Evolutionary conservation across 2,888 invertebrate genomes (phyloP).

Genomic region (Troides helena): DNA sequence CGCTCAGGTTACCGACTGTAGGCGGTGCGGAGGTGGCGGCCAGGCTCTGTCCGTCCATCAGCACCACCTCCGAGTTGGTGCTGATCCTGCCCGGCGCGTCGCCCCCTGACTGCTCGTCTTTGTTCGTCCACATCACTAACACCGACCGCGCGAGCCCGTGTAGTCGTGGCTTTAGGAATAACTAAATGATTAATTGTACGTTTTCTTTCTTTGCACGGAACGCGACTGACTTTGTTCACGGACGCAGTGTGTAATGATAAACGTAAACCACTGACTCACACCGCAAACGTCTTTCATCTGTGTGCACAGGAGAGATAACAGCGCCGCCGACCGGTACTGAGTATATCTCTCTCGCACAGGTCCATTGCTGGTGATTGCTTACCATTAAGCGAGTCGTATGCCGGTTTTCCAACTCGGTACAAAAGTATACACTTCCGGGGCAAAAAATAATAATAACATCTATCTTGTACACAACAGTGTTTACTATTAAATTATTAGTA

Average conservation of each 20-base stretch:
- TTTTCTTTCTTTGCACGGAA: conserved; percentile 41
- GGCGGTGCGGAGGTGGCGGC: conserved; percentile 44
- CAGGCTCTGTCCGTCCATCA: conserved; percentile 42
- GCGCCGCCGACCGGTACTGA: background rate
- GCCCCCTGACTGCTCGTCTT: conserved; percentile 37
- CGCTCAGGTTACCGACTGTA: conserved; percentile 52
- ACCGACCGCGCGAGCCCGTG: conserved; percentile 37
- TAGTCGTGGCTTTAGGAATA: conserved; percentile 41
- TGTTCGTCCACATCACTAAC: conserved; percentile 48
- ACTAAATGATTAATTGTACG: conserved; percentile 37
- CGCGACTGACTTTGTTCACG: conserved; percentile 47
- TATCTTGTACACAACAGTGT: no score
- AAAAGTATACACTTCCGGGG: no score
- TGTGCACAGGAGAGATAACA: conserved; percentile 21
- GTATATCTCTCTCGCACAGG: no score
- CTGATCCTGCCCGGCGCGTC: conserved; percentile 40
- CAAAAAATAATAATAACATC: no score
- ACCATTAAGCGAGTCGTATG: background rate
- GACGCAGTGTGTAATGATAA: conserved; percentile 26
- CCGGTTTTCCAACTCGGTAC: no score
- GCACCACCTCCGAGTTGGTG: conserved; percentile 49
- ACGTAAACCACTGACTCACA: conserved; percentile 16
- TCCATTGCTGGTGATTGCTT: no score
- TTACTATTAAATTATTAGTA: no score
- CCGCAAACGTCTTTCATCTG: conserved; percentile 19